phyloP scores from a whole-genome alignment of 2,797 vertebrate genomes.

The Tenualosa thibaudeaui region DNA sequence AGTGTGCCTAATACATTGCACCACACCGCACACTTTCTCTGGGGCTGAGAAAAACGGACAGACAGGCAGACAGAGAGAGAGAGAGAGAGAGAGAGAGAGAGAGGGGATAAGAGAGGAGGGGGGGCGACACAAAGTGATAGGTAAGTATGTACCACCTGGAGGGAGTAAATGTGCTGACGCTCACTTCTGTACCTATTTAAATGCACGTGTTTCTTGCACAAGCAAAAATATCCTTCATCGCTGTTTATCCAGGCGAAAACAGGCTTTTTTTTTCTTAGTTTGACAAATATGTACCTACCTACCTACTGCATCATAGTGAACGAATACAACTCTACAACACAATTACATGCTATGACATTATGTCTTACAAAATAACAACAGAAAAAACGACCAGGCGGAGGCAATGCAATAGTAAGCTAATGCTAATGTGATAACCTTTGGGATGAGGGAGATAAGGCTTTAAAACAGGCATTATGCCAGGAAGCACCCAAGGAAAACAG shows the following conservation, averaged over 20 bases:
- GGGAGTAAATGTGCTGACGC: not conserved
- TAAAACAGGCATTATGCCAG: not conserved
- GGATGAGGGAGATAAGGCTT: not conserved
- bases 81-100: not conserved
- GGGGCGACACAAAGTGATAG: not conserved
- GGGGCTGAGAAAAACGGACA: not conserved
- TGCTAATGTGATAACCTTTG: not conserved
- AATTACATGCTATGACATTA: not conserved
- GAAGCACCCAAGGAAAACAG: not conserved
- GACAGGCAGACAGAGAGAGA: not conserved
- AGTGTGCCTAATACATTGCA: conserved; percentile 15
- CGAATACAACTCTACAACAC: not conserved
- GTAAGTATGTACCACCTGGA: not conserved
- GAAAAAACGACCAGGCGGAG: not conserved
- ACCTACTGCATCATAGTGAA: not conserved
- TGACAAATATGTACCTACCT: not conserved
- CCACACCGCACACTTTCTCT: not conserved
- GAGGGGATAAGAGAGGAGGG: not conserved
- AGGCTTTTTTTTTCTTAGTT: not conserved
- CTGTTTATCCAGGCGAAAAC: not conserved
- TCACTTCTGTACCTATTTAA: not conserved
- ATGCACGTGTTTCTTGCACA: not conserved
- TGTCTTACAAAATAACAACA: not conserved
- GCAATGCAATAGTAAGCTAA: not conserved
- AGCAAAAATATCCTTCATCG: not conserved